Evolutionary conservation across 2,797 vertebrate species (phyloP), one percentile per base, ranked within the genome.

Genomic region (Anguilla megastoma): DNA sequence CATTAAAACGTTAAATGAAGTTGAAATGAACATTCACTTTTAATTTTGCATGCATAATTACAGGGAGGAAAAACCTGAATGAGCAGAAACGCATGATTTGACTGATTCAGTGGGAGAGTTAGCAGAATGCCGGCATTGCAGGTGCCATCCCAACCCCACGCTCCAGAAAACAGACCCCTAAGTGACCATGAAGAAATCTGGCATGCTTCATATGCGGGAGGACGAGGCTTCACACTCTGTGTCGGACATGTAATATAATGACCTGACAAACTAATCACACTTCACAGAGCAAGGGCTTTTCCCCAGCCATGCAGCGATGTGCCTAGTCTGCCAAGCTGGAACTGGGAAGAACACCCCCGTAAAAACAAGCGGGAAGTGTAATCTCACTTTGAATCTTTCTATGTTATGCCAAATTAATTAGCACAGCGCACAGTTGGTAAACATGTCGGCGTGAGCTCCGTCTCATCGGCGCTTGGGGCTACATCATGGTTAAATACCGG

Each of bases 371-470:
- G 74, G 85, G 10, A 74, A 45, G 33, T 8, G 74, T 41, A 45
- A 74, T 50, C 45, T 33, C 41, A 50, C 85, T 74, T 60, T 50
- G 21, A 21, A 33, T 8, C 66, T 50, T 86, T 48, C 76, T 74
- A 76, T 30, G 41, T 27, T 50, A 50, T 54, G 85, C 63, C 69
- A n/a, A 74, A 74, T 86, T 86, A 86, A 86, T 86, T 86, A 74
- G 85, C 66, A 18, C 48, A 74, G 69, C 74, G 33, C 24, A 74
- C 45, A 74, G 27, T 52, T 86, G 41, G 41, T 45, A 52, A 86
- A 74, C 74, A 52, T 30, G 63, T 21, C 45, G 33, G 45, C 36
- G 14, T 21, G 74, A 41, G 36, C 36, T 14, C 74, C 1, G 4
- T 21, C 41, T 16, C 58, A 8, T 82, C 0, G 21, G 79, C 79